phyloP scores from a whole-genome alignment of 2,113 vertebrate species.

The Urocynchramus pylzowi region DNA sequence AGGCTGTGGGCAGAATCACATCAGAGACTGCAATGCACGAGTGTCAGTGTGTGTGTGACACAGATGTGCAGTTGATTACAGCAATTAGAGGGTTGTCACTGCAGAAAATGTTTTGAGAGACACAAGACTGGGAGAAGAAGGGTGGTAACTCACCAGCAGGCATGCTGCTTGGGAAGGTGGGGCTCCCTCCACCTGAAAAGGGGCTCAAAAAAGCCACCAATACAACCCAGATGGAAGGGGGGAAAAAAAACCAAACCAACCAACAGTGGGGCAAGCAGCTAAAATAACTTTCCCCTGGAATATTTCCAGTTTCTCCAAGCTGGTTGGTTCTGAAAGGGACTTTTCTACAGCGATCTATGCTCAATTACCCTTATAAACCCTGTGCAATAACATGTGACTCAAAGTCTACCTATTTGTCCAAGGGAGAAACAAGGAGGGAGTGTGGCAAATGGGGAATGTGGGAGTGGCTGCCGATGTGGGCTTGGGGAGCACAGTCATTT shows the following conservation, averaged over 20 bases:
- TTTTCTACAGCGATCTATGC: not conserved
- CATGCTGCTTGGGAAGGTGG: not conserved
- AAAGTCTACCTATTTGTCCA: conserved; percentile 30
- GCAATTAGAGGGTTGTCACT: not conserved
- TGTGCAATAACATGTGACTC: conserved; percentile 31
- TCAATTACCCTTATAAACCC: conserved; percentile 34
- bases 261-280: not conserved
- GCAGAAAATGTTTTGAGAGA: not conserved
- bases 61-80: not conserved
- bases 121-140: not conserved
- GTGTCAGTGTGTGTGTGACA: fast-evolving
- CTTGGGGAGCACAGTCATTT: not conserved
- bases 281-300: not conserved
- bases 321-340: not conserved
- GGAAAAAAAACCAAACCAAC: not conserved
- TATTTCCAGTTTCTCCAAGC: not conserved
- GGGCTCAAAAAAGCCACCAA: not conserved
- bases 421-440: conserved; percentile 2
- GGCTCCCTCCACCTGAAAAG: not conserved
- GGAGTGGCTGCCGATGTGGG: not conserved
- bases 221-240: not conserved
- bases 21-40: not conserved
- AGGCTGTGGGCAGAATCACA: not conserved
- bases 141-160: not conserved
- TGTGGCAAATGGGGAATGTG: conserved; percentile 33